These are phyloP conservation scores for Panonychus citri DNA, from an alignment of 1,140 invertebrate species.

Conservation along the genomic window DNA sequence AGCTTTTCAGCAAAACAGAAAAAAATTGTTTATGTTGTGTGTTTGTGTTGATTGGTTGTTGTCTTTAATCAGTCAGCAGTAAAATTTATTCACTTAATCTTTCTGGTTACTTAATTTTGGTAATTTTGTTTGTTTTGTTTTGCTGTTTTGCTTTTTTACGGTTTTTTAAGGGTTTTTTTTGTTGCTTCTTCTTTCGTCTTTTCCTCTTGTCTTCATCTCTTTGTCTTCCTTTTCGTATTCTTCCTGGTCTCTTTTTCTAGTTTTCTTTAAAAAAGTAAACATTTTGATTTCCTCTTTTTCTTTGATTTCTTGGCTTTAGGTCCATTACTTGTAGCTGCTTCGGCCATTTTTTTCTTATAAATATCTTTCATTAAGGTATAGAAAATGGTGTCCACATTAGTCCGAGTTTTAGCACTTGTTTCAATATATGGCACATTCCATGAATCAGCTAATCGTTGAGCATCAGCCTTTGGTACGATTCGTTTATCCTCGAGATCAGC, in stretches of 20 bases:
- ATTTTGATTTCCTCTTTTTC: neutral
- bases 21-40: too few relatives aligned
- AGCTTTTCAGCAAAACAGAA: too few relatives aligned
- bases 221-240: too few relatives aligned
- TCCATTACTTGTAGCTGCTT: neutral
- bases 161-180: neutral
- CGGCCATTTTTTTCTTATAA: conserved; percentile 21
- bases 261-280: neutral
- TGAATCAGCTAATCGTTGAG: conserved; percentile 57
- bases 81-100: too few relatives aligned
- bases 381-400: conserved; percentile 66
- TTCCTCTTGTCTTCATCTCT: neutral
- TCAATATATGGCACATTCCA: conserved; percentile 97
- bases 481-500: conserved; percentile 76
- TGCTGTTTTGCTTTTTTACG: neutral
- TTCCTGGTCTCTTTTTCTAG: too few relatives aligned
- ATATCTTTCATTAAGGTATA: conserved; percentile 30
- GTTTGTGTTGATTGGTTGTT: too few relatives aligned
- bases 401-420: conserved; percentile 92
- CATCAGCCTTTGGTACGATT: conserved; percentile 68
- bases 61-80: too few relatives aligned
- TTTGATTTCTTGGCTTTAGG: neutral
- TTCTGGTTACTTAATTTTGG: too few relatives aligned
- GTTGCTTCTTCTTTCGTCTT: neutral
- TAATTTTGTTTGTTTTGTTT: too few relatives aligned